Conservation (phyloP, 2,113 vertebrate genomes). For the Percina caprodes region DNA sequence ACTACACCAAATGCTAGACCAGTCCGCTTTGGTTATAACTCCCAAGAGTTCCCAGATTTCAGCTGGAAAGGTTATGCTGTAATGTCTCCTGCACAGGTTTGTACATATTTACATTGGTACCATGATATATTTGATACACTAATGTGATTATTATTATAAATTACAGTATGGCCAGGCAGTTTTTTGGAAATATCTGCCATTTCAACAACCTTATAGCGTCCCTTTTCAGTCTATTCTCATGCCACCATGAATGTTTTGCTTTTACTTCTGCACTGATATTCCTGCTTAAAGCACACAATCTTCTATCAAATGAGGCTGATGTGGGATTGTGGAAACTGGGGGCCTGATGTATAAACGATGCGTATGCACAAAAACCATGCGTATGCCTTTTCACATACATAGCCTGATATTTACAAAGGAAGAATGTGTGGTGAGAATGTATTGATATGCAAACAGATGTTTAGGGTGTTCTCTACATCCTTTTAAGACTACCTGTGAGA, state of each 20-base stretch:
- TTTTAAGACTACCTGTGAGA: no score
- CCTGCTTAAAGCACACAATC: constrained; percentile 14
- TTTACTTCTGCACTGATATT: constrained; percentile 50
- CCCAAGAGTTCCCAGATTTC: constrained; percentile 89
- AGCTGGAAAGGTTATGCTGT: constrained; percentile 93
- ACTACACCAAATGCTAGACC: constrained; percentile 80
- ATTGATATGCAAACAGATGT: no score
- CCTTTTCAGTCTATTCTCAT: constrained; percentile 35
- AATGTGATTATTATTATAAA: background rate
- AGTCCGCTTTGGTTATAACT: constrained; percentile 89
- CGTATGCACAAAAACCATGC: background rate
- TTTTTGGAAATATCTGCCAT: background rate
- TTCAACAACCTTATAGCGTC: constrained; percentile 8
- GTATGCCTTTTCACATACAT: background rate
- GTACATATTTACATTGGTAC: constrained; percentile 24
- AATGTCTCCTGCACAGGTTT: constrained; percentile 91
- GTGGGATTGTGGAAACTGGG: constrained; percentile 45
- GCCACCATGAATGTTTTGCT: constrained; percentile 40
- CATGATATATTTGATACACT: background rate
- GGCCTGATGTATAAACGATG: background rate
- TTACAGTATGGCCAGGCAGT: background rate
- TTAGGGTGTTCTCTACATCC: no score
- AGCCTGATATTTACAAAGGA: background rate
- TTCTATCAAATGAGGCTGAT: constrained; percentile 34
- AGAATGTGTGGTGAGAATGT: background rate